These are phyloP conservation scores for Gonatopus flavifemur DNA, from an alignment of 1,140 invertebrate species.

Conservation along the genomic window DNA sequence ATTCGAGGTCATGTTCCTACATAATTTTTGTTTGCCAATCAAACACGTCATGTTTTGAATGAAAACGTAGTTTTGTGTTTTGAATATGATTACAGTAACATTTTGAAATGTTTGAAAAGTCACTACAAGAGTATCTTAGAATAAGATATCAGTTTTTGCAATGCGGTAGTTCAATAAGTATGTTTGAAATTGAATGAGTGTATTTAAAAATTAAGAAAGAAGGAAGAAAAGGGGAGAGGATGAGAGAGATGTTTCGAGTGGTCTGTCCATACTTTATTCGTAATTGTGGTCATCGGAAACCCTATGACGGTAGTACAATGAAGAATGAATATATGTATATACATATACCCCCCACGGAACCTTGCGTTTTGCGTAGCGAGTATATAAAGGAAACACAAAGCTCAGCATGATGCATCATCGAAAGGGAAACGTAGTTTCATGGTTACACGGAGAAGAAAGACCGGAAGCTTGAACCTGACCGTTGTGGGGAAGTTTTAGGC, in stretches of 20 bases:
- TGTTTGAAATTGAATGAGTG: no score
- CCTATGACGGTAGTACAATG: neutral
- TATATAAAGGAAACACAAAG: slow-evolving; percentile 20
- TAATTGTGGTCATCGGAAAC: slow-evolving; percentile 2
- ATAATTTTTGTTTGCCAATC: no score
- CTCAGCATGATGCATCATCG: slow-evolving; percentile 23
- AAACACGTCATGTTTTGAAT: no score
- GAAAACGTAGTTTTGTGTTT: no score
- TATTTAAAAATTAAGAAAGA: no score
- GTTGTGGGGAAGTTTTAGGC: slow-evolving; percentile 24
- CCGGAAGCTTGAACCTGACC: slow-evolving; percentile 31
- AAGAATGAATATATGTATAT: neutral
- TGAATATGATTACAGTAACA: no score
- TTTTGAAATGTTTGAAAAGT: no score
- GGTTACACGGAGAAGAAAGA: slow-evolving; percentile 8
- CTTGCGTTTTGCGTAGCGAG: slow-evolving; percentile 2
- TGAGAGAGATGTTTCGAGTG: neutral
- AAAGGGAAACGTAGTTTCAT: slow-evolving; percentile 18
- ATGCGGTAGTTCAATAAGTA: no score
- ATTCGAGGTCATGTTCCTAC: no score
- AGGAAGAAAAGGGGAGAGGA: no score
- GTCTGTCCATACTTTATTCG: slow-evolving; percentile 17
- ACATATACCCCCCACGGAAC: slow-evolving; percentile 11
- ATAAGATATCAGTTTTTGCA: no score
- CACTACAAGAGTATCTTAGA: no score